Evolutionary conservation across 37 sponge, comb jelly and placozoan species (phyloP).

Genomic region (Crambe crambe): DNA sequence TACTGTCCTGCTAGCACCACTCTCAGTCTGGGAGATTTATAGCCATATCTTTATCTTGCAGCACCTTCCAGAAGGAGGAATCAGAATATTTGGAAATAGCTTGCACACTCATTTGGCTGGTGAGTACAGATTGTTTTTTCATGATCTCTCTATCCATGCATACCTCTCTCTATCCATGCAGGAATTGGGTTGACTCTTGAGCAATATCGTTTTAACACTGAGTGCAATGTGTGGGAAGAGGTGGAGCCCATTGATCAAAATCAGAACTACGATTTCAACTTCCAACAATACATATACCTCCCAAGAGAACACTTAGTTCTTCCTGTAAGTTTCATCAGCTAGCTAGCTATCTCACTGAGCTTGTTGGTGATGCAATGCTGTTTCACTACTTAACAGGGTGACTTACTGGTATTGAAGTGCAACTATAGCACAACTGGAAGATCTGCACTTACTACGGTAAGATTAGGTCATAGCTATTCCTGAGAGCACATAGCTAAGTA

Average conservation of each 20-base stretch:
- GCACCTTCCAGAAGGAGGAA: constrained; percentile 33
- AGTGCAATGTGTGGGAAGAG: constrained; percentile 29
- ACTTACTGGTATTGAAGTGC: constrained; percentile 12
- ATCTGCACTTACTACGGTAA: constrained; percentile 22
- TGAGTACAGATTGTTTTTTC: not conserved
- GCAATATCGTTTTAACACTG: constrained; percentile 10
- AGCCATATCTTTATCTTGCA: constrained; percentile 6
- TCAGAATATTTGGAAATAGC: constrained; percentile 38
- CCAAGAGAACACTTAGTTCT: constrained; percentile 17
- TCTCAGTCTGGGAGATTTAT: no score
- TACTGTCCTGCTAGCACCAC: no score
- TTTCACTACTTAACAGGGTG: constrained; percentile 15
- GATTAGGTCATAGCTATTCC: no score
- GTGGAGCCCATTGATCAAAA: constrained; percentile 54
- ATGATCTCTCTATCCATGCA: not conserved
- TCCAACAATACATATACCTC: constrained; percentile 50
- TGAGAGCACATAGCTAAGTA: no score
- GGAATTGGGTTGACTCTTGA: constrained; percentile 29
- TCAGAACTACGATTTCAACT: constrained; percentile 70
- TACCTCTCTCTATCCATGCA: not conserved
- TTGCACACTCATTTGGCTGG: constrained; percentile 61
- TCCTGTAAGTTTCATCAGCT: constrained; percentile 34
- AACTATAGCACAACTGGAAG: constrained; percentile 9
- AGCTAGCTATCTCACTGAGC: not conserved
- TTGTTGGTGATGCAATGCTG: not conserved